Evolutionary conservation across 2,113 vertebrate genomes (phyloP), one percentile per base, ranked within the genome.

Genomic region (Ailuropoda melanoleuca): DNA sequence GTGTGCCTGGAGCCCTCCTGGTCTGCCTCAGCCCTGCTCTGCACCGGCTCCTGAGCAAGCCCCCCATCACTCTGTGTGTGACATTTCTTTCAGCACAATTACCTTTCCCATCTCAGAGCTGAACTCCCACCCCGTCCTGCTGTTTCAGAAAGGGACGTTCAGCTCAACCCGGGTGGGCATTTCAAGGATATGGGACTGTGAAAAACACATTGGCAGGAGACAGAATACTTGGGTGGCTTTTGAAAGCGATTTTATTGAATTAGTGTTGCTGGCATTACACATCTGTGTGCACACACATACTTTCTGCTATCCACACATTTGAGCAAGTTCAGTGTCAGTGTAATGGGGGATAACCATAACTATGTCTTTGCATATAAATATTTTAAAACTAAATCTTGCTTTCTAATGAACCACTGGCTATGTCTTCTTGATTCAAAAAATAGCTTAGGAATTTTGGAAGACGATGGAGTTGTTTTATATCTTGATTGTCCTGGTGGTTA

Each of bases 141-240:
- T 17, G 55, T 13, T n/a, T 83, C 78, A 88, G 31, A 60, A 56
- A 64, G 81, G 70, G 62, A 43, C 26, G 6, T 8, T 19, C 10
- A 0, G 17, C 95, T 87, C 97, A 56, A 7, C 96, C 72, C 96
- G 96, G 97, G 95, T 96, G 95, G 97, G 97, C 95, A 9, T 17
- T 17, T 12, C 66, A 0, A 39, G 93, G 95, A 26, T 3, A 0
- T 8, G 56, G 86, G 85, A 26, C 96, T 64, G 70, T 14, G 97
- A 81, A 37, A 50, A 17, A 53, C 50, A 0, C 0, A 0, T 21
- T 96, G 97, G 96, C 92, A 34, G 58, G 37, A 72, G 72, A 46
- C 34, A 37, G 82, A 93, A 17, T 1, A 0, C 95, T 88, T 78
- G 95, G 94, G 95, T 86, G 92, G 97, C 92, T 95, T 62, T 26